A percentile compares a stretch with the other conserved stretches of the same genome.
phyloP scores from a whole-genome alignment of 1,140 invertebrate species.

The Arctopsyche grandis region DNA sequence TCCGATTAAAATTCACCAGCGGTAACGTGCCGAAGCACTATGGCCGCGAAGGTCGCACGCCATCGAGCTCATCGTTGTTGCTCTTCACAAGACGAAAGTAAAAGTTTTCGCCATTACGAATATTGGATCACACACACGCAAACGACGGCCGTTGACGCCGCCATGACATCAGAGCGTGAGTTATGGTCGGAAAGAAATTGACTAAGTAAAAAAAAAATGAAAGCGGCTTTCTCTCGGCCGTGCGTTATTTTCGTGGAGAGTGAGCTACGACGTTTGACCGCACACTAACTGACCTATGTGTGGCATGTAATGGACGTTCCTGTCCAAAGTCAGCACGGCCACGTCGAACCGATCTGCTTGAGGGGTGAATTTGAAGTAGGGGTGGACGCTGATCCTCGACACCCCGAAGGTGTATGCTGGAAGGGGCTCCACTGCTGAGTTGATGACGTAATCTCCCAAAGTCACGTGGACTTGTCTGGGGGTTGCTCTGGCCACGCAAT shows the following conservation, averaged over 20 bases:
- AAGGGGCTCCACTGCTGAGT: conserved; percentile 88
- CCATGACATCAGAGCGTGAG: too few species aligned
- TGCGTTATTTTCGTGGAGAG: too few species aligned
- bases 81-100: too few species aligned
- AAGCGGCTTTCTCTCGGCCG: too few species aligned
- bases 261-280: too few species aligned
- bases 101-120: too few species aligned
- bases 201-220: too few species aligned
- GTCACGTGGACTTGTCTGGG: conserved; percentile 91
- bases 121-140: too few species aligned
- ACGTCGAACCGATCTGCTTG: conserved; percentile 92
- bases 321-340: conserved; percentile 87
- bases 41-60: too few species aligned
- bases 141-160: too few species aligned
- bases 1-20: not conserved
- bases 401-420: conserved; percentile 93
- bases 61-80: too few species aligned
- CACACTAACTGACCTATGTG: conserved; percentile 74
- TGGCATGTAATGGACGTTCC: conserved; percentile 89
- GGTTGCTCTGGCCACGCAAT: conserved; percentile 92
- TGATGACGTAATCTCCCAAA: conserved; percentile 93
- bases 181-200: too few species aligned
- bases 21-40: not conserved
- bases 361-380: conserved; percentile 95
- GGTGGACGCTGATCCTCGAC: conserved; percentile 88